Base-by-base conservation (phyloP, 2,113 vertebrate species). In the Archilochus colubris region DNA sequence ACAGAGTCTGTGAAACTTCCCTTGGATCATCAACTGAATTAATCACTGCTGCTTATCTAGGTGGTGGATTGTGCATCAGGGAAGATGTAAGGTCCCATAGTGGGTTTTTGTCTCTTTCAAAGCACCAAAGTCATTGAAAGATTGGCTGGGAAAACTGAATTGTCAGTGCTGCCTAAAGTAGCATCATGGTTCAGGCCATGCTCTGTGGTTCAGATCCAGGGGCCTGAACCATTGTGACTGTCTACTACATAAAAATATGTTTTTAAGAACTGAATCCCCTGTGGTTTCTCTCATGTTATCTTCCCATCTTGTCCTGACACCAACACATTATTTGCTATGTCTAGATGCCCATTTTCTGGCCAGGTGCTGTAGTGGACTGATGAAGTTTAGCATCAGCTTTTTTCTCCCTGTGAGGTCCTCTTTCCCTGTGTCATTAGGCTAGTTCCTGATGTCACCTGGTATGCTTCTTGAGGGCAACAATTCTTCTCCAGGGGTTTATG, bases 211-310 rank as follows among this genome's bases (percentile, higher is more conserved):
- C 46, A 82, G 43, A 21, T 11, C 7, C 53, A 59, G 19, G 3
- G 27, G 9, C 1, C 36, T 75, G 79, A 75, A 4, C 4, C 53
- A 3, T 14, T 54, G 38, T 1, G 8, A 53, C 31, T 82, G 54
- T 44, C 24, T 70, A 0, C 36, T 31, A 17, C 0, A 0, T 57
- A 19, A 12, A 73, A 33, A 57, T 5, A 1, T 6, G 2, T 24
- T 27, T 38, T 38, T 61, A 22, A 44, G 62, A 86, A 40, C 31
- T 12, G 55, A 77, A 43, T 11, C 23, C 55, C 7, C 13, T 31
- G 22, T 12, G 23, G 36, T 61, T 86, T 69, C 40, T 66, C 19
- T 55, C 3, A 2, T 31, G 8, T 33, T 48, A 69, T 54, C 20
- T 73, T 40, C 18, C 18, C 6, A 18, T 38, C 8, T 13, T 73